phyloP scores from a whole-genome alignment of 2,888 invertebrate species.

The Venusia cambrica region DNA sequence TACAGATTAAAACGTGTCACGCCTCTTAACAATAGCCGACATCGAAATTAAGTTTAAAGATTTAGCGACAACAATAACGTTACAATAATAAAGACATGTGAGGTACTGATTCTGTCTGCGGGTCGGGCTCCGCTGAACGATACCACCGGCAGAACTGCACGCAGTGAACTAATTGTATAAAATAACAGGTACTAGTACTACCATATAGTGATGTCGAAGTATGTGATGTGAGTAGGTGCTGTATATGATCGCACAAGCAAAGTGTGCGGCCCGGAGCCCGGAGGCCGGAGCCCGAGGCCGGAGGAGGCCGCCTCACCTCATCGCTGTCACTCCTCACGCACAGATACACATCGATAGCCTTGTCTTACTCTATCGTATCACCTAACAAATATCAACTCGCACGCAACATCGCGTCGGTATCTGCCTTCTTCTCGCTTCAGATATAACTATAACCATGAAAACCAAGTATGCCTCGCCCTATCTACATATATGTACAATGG shows the following conservation, averaged over 20 bases:
- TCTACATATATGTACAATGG: slow-evolving; percentile 77
- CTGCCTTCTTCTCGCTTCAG: slow-evolving; percentile 55
- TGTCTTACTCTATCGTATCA: slow-evolving; percentile 53
- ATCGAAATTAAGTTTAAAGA: slow-evolving; percentile 65
- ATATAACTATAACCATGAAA: slow-evolving; percentile 69
- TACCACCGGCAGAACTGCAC: too few species aligned
- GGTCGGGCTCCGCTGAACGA: slow-evolving; percentile 24
- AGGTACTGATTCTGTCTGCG: slow-evolving; percentile 72
- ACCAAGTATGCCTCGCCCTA: slow-evolving; percentile 68
- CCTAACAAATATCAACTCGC: slow-evolving; percentile 53
- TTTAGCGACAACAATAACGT: slow-evolving; percentile 74
- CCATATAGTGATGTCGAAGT: too few species aligned
- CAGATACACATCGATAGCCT: slow-evolving; percentile 60
- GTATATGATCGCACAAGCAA: too few species aligned
- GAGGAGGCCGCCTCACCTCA: too few species aligned
- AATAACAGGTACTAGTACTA: too few species aligned
- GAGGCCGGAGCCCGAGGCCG: too few species aligned
- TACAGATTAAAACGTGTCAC: slow-evolving; percentile 52
- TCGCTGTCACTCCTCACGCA: slow-evolving; percentile 41
- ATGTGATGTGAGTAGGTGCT: too few species aligned
- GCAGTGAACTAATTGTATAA: too few species aligned
- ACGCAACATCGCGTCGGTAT: slow-evolving; percentile 63
- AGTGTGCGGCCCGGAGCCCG: too few species aligned
- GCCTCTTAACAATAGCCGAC: slow-evolving; percentile 58
- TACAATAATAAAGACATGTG: slow-evolving; percentile 66